These are phyloP conservation scores for Drosophila yooni DNA, from an alignment of 2,888 invertebrate species.

Conservation along the genomic window DNA sequence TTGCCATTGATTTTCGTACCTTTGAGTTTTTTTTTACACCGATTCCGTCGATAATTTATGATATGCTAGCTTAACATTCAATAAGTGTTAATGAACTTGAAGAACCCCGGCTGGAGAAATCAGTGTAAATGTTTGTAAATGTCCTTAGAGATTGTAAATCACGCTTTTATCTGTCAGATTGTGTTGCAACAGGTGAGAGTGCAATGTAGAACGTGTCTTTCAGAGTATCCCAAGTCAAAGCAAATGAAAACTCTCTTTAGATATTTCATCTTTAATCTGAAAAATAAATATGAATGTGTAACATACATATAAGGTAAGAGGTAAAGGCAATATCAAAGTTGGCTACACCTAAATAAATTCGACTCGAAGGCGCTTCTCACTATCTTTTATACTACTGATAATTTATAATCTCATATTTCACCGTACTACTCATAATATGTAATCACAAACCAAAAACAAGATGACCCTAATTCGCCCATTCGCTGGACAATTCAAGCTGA, in stretches of 20 bases:
- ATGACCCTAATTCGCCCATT: constrained; percentile 1
- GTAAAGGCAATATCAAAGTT: background rate
- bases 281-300: background rate
- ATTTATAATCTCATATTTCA: background rate
- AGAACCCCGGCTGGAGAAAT: constrained; percentile 31
- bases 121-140: constrained; percentile 54
- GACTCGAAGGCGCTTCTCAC: background rate
- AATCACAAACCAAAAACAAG: constrained; percentile 7
- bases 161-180: constrained; percentile 19
- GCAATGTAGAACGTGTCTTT: constrained; percentile 36
- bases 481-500: constrained; percentile 18
- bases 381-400: background rate
- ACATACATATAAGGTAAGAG: background rate
- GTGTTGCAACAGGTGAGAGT: constrained; percentile 61
- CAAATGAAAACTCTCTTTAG: background rate
- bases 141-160: constrained; percentile 51
- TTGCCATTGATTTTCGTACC: constrained; percentile 38
- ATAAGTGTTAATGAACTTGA: constrained; percentile 41
- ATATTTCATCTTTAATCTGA: background rate
- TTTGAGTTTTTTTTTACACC: constrained; percentile 31
- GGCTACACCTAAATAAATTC: background rate
- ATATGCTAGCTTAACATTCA: constrained; percentile 26
- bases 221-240: background rate
- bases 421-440: too few species aligned
- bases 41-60: constrained; percentile 68